A percentile compares a stretch with the other conserved stretches of the same genome.
These are phyloP conservation scores for Calycopis cecrops DNA, from an alignment of 1,140 invertebrate genomes.

Conservation along the genomic window DNA sequence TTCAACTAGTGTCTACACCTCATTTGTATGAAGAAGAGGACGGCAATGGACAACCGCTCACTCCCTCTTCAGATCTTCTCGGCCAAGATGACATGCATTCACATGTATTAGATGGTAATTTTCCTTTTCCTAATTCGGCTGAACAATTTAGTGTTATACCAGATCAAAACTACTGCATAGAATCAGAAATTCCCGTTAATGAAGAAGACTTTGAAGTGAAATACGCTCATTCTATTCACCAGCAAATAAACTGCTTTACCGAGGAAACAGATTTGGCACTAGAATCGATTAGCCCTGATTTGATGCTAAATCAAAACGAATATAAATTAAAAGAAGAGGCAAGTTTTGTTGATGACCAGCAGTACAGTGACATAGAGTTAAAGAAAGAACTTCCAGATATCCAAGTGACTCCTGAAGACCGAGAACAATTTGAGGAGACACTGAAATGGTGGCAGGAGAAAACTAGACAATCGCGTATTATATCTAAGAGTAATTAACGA, in stretches of 20 bases:
- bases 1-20: constrained; percentile 64
- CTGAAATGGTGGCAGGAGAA: constrained; percentile 72
- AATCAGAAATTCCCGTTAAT: constrained; percentile 41
- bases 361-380: constrained; percentile 52
- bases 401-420: constrained; percentile 63
- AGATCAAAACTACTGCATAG: constrained; percentile 54
- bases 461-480: constrained; percentile 48
- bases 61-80: constrained; percentile 67
- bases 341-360: constrained; percentile 32
- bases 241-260: constrained; percentile 43
- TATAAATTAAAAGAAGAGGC: constrained; percentile 55
- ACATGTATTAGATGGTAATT: constrained; percentile 54
- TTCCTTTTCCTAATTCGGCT: constrained; percentile 62
- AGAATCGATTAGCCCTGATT: constrained; percentile 50
- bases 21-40: constrained; percentile 71
- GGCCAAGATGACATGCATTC: constrained; percentile 61
- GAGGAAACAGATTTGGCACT: constrained; percentile 40
- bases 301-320: constrained; percentile 46
- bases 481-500: constrained; percentile 44
- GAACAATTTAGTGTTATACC: constrained; percentile 71
- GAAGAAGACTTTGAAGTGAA: constrained; percentile 62
- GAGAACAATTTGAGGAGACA: constrained; percentile 66
- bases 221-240: constrained; percentile 56
- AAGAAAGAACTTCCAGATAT: constrained; percentile 68
- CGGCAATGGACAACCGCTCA: constrained; percentile 54